Evolutionary conservation across 2,797 vertebrate species (phyloP).

Genomic region (Spheniscus humboldti): DNA sequence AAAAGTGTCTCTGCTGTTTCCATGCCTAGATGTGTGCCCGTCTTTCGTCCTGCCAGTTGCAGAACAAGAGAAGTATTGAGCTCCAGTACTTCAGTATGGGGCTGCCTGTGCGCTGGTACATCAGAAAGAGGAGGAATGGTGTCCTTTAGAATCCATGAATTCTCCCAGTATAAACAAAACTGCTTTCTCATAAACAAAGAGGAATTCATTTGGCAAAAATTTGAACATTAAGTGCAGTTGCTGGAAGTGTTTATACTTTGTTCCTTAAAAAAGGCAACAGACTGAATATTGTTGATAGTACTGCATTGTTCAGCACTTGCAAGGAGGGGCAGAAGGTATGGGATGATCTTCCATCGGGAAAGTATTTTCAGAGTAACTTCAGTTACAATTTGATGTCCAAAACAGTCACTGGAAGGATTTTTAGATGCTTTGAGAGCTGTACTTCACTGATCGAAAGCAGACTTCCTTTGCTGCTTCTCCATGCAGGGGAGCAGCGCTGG

Average conservation of each 20-base stretch:
- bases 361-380: neutral
- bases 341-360: neutral
- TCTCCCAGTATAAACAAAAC: neutral
- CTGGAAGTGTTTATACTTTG: slow-evolving; percentile 24
- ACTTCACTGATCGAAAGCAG: neutral
- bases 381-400: neutral
- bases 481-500: fast-evolving
- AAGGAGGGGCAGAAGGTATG: neutral
- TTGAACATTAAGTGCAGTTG: neutral
- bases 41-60: neutral
- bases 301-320: neutral
- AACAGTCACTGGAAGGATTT: neutral
- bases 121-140: neutral
- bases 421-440: neutral
- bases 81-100: neutral
- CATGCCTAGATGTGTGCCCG: fast-evolving
- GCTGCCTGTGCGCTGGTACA: neutral
- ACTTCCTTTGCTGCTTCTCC: neutral
- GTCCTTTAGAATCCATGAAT: neutral
- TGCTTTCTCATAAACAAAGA: neutral
- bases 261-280: neutral
- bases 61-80: neutral
- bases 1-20: neutral
- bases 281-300: neutral
- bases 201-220: neutral